Conservation (phyloP, 1,140 invertebrate genomes). For the Megalonaias nervosa region DNA sequence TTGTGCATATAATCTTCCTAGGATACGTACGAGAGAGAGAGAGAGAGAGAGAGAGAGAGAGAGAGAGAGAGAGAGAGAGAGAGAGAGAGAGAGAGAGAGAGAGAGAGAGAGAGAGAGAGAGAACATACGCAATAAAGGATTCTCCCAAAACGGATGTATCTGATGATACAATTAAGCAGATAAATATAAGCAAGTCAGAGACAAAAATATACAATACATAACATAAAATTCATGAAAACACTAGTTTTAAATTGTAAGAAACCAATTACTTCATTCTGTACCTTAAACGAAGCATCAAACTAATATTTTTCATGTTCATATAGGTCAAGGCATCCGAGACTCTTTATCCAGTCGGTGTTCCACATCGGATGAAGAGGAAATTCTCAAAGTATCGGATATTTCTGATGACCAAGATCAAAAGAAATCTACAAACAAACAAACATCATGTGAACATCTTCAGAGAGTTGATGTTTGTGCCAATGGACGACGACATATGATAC, state of each 20-base stretch:
- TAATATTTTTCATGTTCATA: not conserved
- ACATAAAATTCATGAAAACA: not conserved
- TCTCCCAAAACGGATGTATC: too few relatives aligned
- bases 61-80: constrained; percentile 17
- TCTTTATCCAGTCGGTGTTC: not conserved
- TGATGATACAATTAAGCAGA: too few relatives aligned
- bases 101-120: too few relatives aligned
- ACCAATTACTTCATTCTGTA: not conserved
- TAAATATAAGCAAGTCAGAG: too few relatives aligned
- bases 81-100: not conserved
- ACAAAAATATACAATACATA: not conserved
- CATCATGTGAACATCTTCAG: not conserved
- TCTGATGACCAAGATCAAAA: constrained; percentile 30
- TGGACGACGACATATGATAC: constrained; percentile 2
- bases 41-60: not conserved
- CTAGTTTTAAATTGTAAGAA: not conserved
- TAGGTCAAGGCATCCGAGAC: constrained; percentile 7
- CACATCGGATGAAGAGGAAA: constrained; percentile 31
- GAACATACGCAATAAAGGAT: too few relatives aligned
- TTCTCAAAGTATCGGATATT: constrained; percentile 40
- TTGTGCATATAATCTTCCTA: not conserved
- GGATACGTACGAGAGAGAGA: not conserved
- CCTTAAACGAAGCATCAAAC: not conserved
- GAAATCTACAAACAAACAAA: not conserved
- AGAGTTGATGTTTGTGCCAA: not conserved